A percentile compares a stretch with the other conserved stretches of the same genome.
Evolutionary conservation across 1,140 invertebrate species (phyloP).

Genomic region (Neodiprion virginianus): DNA sequence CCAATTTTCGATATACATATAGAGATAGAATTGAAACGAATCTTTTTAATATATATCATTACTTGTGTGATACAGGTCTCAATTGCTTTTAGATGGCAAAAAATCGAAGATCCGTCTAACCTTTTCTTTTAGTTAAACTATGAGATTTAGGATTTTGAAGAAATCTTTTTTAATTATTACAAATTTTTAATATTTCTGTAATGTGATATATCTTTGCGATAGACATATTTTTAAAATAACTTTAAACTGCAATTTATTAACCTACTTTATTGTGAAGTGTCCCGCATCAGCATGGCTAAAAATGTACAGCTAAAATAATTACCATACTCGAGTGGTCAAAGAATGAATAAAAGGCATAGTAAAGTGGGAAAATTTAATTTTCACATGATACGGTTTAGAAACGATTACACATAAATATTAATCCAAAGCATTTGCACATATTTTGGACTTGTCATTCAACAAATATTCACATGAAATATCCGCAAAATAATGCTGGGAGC

Average conservation of each 20-base stretch:
- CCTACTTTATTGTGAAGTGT: neutral
- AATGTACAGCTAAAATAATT: neutral
- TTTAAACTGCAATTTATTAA: neutral
- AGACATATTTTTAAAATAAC: neutral
- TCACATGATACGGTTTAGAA: too few relatives aligned
- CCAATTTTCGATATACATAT: neutral
- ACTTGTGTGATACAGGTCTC: neutral
- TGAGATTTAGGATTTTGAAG: neutral
- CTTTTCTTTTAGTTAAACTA: neutral
- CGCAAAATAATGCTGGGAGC: neutral
- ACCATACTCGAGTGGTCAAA: neutral
- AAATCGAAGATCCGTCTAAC: neutral
- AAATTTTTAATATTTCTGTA: neutral
- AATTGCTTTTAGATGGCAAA: neutral
- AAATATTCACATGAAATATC: neutral
- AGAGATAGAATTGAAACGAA: too few relatives aligned
- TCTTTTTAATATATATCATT: neutral
- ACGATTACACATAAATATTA: too few relatives aligned
- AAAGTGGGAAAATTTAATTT: neutral
- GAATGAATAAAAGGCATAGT: neutral
- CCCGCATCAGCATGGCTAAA: conserved; percentile 1
- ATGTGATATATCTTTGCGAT: neutral
- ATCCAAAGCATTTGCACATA: too few relatives aligned
- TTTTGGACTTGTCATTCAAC: neutral
- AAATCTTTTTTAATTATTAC: neutral